Conservation (phyloP, 1,140 invertebrate species). For the Drosophila nebulosa region DNA sequence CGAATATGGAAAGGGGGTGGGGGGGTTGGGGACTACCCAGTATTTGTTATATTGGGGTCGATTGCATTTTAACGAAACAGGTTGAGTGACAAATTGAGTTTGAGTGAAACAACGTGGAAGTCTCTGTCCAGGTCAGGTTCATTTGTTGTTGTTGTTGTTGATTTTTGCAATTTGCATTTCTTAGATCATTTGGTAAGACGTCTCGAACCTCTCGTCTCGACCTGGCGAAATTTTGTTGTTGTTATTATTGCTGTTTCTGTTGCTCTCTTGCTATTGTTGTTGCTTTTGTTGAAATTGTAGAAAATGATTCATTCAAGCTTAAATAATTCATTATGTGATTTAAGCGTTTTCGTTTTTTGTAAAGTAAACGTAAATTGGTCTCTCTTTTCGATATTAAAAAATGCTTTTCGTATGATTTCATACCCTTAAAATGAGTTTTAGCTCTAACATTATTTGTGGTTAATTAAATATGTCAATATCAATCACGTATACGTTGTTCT, state of each 20-base stretch:
- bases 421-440: constrained; percentile 17
- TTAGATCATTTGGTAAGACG: constrained; percentile 39
- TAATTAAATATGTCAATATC: constrained; percentile 7
- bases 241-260: constrained; percentile 26
- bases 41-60: not conserved
- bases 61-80: constrained; percentile 42
- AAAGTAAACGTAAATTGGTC: constrained; percentile 38
- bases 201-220: not conserved
- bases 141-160: constrained; percentile 14
- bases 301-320: constrained; percentile 54
- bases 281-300: constrained; percentile 39
- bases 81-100: constrained; percentile 65
- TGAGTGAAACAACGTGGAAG: constrained; percentile 9
- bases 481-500: not conserved
- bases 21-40: not conserved
- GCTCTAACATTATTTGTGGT: constrained; percentile 16
- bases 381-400: constrained; percentile 48
- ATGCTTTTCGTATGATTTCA: constrained; percentile 65
- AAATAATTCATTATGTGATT: constrained; percentile 75
- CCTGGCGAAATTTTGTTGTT: constrained; percentile 52
- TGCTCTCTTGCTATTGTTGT: no score
- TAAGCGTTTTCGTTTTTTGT: constrained; percentile 43
- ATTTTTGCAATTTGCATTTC: constrained; percentile 58
- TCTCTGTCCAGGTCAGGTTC: constrained; percentile 15
- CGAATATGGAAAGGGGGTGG: no score